Base-by-base conservation (phyloP, 2,113 vertebrate species). In the Argyrosomus japonicus region DNA sequence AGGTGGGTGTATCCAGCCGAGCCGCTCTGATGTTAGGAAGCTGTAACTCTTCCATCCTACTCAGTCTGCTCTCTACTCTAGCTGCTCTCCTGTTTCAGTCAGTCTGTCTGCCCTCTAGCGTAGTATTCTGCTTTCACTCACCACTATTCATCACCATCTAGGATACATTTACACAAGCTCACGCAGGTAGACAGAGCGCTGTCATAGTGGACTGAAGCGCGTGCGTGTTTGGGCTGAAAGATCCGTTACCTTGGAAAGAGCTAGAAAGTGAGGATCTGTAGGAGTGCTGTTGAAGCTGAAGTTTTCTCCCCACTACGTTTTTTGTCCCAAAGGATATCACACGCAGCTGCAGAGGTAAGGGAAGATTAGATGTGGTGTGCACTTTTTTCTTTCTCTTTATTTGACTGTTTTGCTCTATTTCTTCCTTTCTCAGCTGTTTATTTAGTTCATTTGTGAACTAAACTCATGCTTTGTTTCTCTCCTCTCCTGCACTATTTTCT, bases 1-100 rank as follows among this genome's bases (percentile, higher is more conserved):
- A 91, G 82, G 93, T 90, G 91, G 93, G 93, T 82, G 93, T 92
- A 77, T 92, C 92, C 89, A 92, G 80, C 84, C 68, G 83, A 67
- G 90, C 71, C 68, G 48, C 85, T 91, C 84, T 85, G 82, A 89
- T 91, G 91, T 90, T 77, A 68, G 84, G 82, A 88, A 84, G 75
- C 88, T 36, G 87, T 43, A 82, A 77, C 84, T 85, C 72, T 56
- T 78, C 81, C 90, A 88, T 93, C 91, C 92, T 83, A 87, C 93
- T 93, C 91, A 89, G 92, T 93, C 93, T 92, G 88, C 88, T 86
- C 87, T 89, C 84, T 68, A 32, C 83, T 81, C 78, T 83, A 70
- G 64, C 48, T 48, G 79, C 85, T 88, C 90, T 92, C 82, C 89
- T 68, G 84, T 86, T 92, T 88, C 89, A 87, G 82, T 62, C 87